A percentile compares a stretch with the other conserved stretches of the same genome.
These are phyloP conservation scores for Mactromeris polynyma DNA, from an alignment of 2,888 invertebrate species.

Conservation along the genomic window DNA sequence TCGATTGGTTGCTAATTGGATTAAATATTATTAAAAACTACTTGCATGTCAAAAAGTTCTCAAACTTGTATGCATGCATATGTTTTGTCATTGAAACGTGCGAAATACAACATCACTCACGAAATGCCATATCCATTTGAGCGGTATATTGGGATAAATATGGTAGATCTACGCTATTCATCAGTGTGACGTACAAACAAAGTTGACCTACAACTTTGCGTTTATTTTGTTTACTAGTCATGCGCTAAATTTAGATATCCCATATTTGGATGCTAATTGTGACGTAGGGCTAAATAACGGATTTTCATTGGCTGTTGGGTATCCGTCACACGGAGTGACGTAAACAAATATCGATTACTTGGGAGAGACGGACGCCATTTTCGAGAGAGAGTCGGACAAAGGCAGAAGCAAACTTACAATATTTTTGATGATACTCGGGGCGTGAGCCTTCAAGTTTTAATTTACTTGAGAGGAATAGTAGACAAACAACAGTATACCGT, in stretches of 20 bases:
- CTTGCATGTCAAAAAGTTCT: too few relatives aligned
- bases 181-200: conserved; percentile 32
- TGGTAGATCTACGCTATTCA: conserved; percentile 17
- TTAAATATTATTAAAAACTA: too few relatives aligned
- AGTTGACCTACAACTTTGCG: conserved; percentile 67
- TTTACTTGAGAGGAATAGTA: not conserved
- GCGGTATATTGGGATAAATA: not conserved
- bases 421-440: conserved; percentile 38
- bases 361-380: conserved; percentile 58
- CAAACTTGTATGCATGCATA: too few relatives aligned
- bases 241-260: conserved; percentile 61
- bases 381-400: conserved; percentile 49
- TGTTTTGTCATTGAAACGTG: not conserved
- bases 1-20: too few relatives aligned
- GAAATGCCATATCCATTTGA: not conserved
- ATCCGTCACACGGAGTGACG: conserved; percentile 64
- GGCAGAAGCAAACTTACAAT: conserved; percentile 43
- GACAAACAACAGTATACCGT: too few relatives aligned
- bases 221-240: conserved; percentile 70
- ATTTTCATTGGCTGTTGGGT: conserved; percentile 58
- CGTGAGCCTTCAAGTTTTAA: conserved; percentile 30
- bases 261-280: conserved; percentile 60
- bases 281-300: conserved; percentile 33
- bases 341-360: conserved; percentile 57
- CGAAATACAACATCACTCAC: not conserved